These are phyloP conservation scores for Ectropis grisescens DNA, from an alignment of 1,140 invertebrate species.

Conservation along the genomic window DNA sequence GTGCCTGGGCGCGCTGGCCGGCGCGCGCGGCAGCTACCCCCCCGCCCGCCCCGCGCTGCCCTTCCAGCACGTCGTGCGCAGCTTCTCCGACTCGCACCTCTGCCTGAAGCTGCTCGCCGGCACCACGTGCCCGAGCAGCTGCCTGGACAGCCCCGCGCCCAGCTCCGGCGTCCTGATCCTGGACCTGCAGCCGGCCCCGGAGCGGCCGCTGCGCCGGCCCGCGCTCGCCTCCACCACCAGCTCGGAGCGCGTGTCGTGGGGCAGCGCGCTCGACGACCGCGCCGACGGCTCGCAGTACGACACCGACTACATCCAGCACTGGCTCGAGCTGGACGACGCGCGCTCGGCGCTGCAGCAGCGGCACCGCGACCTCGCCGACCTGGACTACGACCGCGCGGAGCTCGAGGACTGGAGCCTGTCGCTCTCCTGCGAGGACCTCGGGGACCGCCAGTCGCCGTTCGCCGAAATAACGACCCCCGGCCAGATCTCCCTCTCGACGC, in stretches of 20 bases:
- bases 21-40: conserved; percentile 79
- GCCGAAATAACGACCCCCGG: conserved; percentile 67
- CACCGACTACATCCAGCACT: conserved; percentile 81
- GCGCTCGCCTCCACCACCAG: conserved; percentile 57
- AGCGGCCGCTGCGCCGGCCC: conserved; percentile 47
- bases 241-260: conserved; percentile 70
- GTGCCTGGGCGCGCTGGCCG: conserved; percentile 74
- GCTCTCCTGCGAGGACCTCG: conserved; percentile 77
- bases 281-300: conserved; percentile 77
- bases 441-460: conserved; percentile 65
- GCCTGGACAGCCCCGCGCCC: conserved; percentile 70
- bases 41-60: conserved; percentile 76
- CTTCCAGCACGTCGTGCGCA: conserved; percentile 79
- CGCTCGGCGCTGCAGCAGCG: conserved; percentile 75
- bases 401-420: conserved; percentile 85
- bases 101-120: conserved; percentile 76
- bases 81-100: conserved; percentile 80
- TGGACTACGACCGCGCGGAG: conserved; percentile 82
- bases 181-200: conserved; percentile 64
- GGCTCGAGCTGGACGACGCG: conserved; percentile 79
- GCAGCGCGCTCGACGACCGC: conserved; percentile 68
- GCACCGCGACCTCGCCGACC: conserved; percentile 76
- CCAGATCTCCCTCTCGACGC: conserved; percentile 73
- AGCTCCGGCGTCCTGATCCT: conserved; percentile 72
- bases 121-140: conserved; percentile 63